These are phyloP conservation scores for Gobiocypris rarus DNA, from an alignment of 2,113 vertebrate genomes.

Conservation along the genomic window DNA sequence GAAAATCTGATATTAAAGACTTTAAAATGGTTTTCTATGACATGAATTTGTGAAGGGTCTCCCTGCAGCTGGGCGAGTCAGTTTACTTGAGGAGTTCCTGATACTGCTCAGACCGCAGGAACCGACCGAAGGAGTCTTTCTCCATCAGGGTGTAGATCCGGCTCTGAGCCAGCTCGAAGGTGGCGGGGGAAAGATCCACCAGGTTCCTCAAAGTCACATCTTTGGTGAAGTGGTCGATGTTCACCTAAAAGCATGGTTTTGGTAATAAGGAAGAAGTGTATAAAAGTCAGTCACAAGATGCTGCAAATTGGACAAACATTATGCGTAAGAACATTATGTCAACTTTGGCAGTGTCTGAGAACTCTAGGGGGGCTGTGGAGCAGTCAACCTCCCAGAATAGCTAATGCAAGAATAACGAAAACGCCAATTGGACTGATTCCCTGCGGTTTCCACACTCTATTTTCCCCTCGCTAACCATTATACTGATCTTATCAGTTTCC, in stretches of 20 bases:
- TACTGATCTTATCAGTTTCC: neutral
- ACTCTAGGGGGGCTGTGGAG: neutral
- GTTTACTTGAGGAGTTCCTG: conserved; percentile 85
- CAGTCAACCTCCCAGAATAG: neutral
- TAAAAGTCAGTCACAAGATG: conserved; percentile 12
- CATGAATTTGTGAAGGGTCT: neutral
- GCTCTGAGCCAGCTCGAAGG: conserved; percentile 94
- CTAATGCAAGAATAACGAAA: neutral
- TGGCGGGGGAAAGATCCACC: conserved; percentile 82
- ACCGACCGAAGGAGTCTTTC: conserved; percentile 94
- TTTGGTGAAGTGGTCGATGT: conserved; percentile 96
- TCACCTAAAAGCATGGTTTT: conserved; percentile 79
- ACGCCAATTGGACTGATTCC: conserved; percentile 21
- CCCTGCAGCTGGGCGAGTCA: conserved; percentile 44
- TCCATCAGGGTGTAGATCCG: conserved; percentile 93
- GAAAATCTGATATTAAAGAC: neutral
- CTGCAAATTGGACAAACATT: conserved; percentile 13
- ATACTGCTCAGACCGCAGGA: conserved; percentile 87
- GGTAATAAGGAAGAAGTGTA: neutral
- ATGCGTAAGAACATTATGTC: neutral
- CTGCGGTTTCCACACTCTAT: neutral
- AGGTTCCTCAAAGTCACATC: conserved; percentile 91
- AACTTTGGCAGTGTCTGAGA: neutral
- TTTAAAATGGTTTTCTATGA: neutral
- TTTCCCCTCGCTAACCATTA: neutral